A percentile compares a stretch with the other conserved stretches of the same genome.
Conservation (phyloP, 1,140 invertebrate species). For the Zaprionus taronus region DNA sequence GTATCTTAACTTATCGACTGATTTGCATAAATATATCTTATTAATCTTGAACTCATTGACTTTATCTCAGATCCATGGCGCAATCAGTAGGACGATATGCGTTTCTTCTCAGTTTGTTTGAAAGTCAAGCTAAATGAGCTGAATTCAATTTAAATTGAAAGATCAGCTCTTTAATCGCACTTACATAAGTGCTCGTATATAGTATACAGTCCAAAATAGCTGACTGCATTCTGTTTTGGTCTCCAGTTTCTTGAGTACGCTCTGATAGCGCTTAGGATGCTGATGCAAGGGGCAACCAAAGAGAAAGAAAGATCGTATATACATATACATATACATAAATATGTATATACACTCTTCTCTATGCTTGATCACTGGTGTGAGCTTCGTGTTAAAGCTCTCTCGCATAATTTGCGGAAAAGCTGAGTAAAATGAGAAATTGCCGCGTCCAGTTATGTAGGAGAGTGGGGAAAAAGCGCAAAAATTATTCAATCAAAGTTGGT, state of each 20-base stretch:
- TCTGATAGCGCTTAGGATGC: slow-evolving; percentile 1
- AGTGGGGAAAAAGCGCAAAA: slow-evolving; percentile 44
- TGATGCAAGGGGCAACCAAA: neutral
- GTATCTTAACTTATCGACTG: neutral
- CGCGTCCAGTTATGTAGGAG: slow-evolving; percentile 19
- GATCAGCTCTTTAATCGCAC: neutral
- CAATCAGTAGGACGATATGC: neutral
- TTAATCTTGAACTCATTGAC: neutral
- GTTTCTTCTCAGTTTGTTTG: neutral
- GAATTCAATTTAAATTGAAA: neutral
- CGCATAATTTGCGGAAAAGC: slow-evolving; percentile 1
- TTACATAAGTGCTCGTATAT: neutral
- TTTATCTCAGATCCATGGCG: neutral
- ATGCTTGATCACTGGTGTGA: neutral
- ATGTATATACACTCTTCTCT: neutral
- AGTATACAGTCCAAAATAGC: neutral
- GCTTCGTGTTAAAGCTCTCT: neutral
- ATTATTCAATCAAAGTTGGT: slow-evolving; percentile 80
- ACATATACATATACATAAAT: neutral
- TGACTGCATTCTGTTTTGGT: neutral
- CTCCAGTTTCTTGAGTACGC: neutral
- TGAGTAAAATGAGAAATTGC: slow-evolving; percentile 11
- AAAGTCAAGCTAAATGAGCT: neutral
- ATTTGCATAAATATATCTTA: neutral
- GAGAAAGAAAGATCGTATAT: too few relatives aligned